Conservation (phyloP, 2,888 invertebrate genomes). For the Drosophila buzzatii region DNA sequence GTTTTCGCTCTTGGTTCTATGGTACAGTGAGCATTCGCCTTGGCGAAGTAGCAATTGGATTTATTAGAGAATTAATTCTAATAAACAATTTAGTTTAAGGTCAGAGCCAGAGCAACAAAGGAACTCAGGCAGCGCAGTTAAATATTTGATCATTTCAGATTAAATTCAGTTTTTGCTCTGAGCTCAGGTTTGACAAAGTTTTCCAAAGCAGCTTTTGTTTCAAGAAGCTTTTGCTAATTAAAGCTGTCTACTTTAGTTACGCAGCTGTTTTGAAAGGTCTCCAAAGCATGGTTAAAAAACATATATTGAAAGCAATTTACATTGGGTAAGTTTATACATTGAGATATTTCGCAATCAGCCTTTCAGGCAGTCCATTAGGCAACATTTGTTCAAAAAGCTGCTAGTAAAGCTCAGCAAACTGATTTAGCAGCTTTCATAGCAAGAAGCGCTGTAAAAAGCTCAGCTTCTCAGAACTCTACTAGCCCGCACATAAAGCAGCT, state of each 20-base stretch:
- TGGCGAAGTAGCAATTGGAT: background rate
- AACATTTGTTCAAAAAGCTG: background rate
- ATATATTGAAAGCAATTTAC: too few species aligned
- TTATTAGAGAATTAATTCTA: too few species aligned
- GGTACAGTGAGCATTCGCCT: conserved; percentile 26
- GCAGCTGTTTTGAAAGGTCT: too few species aligned
- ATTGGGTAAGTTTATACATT: too few species aligned
- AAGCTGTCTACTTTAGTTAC: background rate
- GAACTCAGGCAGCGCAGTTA: too few species aligned
- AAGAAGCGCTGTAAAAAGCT: too few species aligned
- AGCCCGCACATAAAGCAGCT: background rate
- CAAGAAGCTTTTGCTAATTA: background rate
- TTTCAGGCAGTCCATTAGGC: too few species aligned
- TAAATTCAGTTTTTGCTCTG: background rate
- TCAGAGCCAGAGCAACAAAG: too few species aligned
- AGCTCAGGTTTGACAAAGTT: background rate
- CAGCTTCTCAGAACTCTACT: background rate
- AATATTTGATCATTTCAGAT: background rate
- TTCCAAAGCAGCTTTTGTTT: background rate
- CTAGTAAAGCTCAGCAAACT: background rate
- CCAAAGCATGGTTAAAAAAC: too few species aligned
- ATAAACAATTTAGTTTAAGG: too few species aligned
- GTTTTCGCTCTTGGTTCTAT: conserved; percentile 25
- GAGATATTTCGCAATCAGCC: too few species aligned
- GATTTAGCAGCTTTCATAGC: background rate